These are phyloP conservation scores for Heloderma charlesbogerti DNA, from an alignment of 2,113 vertebrate genomes.

Conservation along the genomic window DNA sequence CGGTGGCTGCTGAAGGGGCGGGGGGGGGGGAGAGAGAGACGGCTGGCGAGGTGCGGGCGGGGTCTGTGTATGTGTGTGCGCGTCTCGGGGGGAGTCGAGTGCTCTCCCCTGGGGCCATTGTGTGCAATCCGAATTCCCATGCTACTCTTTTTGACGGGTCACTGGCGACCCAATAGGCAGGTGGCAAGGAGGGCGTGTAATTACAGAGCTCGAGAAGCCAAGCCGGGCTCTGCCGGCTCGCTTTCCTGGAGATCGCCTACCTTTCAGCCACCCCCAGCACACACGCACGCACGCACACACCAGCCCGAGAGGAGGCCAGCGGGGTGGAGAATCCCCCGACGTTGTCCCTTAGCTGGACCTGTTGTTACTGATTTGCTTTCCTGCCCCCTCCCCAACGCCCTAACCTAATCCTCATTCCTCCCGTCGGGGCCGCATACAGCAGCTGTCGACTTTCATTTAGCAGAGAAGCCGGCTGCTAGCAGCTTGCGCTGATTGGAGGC, in stretches of 20 bases:
- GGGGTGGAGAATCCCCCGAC: not conserved
- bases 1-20: slow-evolving; percentile 42
- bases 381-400: slow-evolving; percentile 35
- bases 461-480: slow-evolving; percentile 78
- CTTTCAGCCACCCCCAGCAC: slow-evolving; percentile 48
- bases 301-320: too few species aligned
- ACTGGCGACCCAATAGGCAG: slow-evolving; percentile 97
- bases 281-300: too few species aligned
- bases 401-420: slow-evolving; percentile 83
- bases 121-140: slow-evolving; percentile 92
- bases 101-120: slow-evolving; percentile 83
- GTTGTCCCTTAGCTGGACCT: not conserved
- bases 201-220: slow-evolving; percentile 82
- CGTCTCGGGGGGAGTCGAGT: slow-evolving; percentile 65
- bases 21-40: slow-evolving; percentile 39
- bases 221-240: slow-evolving; percentile 49
- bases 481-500: slow-evolving; percentile 87
- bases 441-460: slow-evolving; percentile 88
- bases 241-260: slow-evolving; percentile 32
- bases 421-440: slow-evolving; percentile 85
- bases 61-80: slow-evolving; percentile 4
- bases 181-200: slow-evolving; percentile 93
- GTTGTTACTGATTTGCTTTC: not conserved
- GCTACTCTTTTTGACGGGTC: slow-evolving; percentile 99
- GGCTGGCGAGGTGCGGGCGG: not conserved